Evolutionary conservation across 2,797 vertebrate genomes (phyloP).

Genomic region (Gallinago stenura): DNA sequence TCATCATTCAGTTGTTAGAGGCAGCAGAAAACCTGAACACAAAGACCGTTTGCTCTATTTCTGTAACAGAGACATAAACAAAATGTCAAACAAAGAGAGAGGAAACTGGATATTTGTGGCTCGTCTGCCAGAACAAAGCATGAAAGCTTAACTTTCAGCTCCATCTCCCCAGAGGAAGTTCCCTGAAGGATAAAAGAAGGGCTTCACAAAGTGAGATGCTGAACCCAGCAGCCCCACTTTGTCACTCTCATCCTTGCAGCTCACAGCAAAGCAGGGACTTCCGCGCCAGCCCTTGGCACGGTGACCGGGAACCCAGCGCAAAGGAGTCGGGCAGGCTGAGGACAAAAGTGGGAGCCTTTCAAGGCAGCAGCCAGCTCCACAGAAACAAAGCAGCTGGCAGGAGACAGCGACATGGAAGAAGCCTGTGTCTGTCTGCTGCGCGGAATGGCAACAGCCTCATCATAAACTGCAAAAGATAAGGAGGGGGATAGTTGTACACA

Average conservation of each 20-base stretch:
- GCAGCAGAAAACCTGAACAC: constrained; percentile 50
- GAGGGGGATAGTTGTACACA: background rate
- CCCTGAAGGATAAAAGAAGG: constrained; percentile 72
- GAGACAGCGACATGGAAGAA: constrained; percentile 35
- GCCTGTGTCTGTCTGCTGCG: background rate
- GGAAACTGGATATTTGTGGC: constrained; percentile 63
- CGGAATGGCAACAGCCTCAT: constrained; percentile 1
- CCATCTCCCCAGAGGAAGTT: constrained; percentile 70
- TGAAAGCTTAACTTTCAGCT: constrained; percentile 72
- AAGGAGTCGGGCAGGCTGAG: background rate
- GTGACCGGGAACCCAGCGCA: background rate
- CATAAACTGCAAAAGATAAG: constrained; percentile 21
- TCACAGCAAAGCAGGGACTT: constrained; percentile 35
- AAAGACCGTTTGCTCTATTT: constrained; percentile 31
- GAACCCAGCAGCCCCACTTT: constrained; percentile 60
- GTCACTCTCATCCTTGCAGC: constrained; percentile 70
- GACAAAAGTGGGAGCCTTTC: constrained; percentile 59
- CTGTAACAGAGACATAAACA: constrained; percentile 63
- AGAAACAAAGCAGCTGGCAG: constrained; percentile 71
- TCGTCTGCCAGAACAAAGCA: constrained; percentile 52
- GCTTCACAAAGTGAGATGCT: constrained; percentile 69
- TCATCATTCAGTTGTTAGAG: constrained; percentile 43
- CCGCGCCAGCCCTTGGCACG: constrained; percentile 67
- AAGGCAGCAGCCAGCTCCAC: constrained; percentile 31
- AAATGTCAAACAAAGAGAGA: constrained; percentile 42